Evolutionary conservation across 2,888 invertebrate species (phyloP), one percentile per base, ranked within the genome.

Genomic region (Apomyelois bistriatella): DNA sequence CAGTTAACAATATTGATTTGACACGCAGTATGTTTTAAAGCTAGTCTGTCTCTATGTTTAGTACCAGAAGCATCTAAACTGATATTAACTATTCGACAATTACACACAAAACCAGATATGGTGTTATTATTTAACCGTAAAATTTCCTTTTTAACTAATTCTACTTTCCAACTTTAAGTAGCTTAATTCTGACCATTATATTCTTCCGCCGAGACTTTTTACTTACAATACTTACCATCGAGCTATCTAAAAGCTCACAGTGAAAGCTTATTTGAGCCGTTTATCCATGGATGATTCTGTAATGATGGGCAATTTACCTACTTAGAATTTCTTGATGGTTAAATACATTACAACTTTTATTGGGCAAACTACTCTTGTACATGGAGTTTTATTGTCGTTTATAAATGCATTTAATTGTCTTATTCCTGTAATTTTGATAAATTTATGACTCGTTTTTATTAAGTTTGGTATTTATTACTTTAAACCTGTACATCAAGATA

Each of bases 231-330:
- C 56, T 68, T 65, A 64, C 64, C 69, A 72, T 72, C 64, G 68
- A 70, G 57, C 63, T 63, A 65, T 62, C 65, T 64, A 60, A 59
- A 67, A 62, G 60, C 59, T 58, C 62, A 65, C 58, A 72, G 79
- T 68, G 76, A 83, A 84, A 82, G 78, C 74, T 69, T 65, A 74
- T 66, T 70, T 65, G 61, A 69, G 60, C 60, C 59, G 64, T 68
- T 74, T 68, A 65, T 67, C 67, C 59, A 59, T 55, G 58, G 61
- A 66, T 75, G 68, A 73, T 67, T 59, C 58, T 56, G 53, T 47
- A 60, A 64, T 52, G 54, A 62, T 57, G 58, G 55, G 67, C 67
- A 70, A 72, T 76, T 76, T 72, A 70, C 65, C 64, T 68, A 76
- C 72, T 74, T 76, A 60, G 64, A 65, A 65, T 69, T 66, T 62